These are phyloP conservation scores for Pachyrhynchus sulphureomaculatus DNA, from an alignment of 1,140 invertebrate species.

Conservation along the genomic window DNA sequence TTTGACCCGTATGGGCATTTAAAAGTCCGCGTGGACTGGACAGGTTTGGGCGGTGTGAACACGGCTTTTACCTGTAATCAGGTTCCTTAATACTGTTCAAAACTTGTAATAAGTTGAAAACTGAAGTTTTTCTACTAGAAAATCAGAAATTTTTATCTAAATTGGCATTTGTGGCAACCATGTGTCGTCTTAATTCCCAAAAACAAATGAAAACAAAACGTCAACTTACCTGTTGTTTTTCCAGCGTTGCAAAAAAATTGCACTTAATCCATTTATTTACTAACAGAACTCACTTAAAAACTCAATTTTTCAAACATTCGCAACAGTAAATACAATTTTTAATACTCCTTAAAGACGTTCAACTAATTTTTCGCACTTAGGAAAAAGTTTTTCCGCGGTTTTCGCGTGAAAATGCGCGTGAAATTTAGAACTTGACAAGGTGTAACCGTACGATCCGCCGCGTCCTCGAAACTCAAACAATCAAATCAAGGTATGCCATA, in stretches of 20 bases:
- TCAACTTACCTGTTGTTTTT: conserved; percentile 36
- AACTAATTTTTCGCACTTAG: conserved; percentile 9
- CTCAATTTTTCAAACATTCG: conserved; percentile 4
- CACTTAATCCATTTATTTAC: conserved; percentile 35
- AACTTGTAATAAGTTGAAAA: no score
- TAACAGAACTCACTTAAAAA: conserved; percentile 14
- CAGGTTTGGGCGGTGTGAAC: conserved; percentile 28
- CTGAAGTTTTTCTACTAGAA: conserved; percentile 4
- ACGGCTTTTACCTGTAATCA: conserved; percentile 35
- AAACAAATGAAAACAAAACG: neutral
- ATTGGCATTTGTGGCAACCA: no score
- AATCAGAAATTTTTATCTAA: no score
- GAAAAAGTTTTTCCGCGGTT: conserved; percentile 28
- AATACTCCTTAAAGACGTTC: neutral
- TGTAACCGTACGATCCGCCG: conserved; percentile 20
- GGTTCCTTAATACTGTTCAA: conserved; percentile 17
- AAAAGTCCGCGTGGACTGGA: conserved; percentile 31
- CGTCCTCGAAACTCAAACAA: conserved; percentile 25
- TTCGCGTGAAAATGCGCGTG: conserved; percentile 29
- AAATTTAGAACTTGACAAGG: conserved; percentile 20
- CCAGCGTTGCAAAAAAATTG: conserved; percentile 29
- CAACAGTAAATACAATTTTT: conserved; percentile 6
- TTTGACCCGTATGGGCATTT: conserved; percentile 34
- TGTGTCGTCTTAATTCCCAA: neutral
- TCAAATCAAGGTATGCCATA: conserved; percentile 23